These are phyloP conservation scores for Melanaphis sacchari DNA, from an alignment of 1,140 invertebrate species.

Conservation along the genomic window DNA sequence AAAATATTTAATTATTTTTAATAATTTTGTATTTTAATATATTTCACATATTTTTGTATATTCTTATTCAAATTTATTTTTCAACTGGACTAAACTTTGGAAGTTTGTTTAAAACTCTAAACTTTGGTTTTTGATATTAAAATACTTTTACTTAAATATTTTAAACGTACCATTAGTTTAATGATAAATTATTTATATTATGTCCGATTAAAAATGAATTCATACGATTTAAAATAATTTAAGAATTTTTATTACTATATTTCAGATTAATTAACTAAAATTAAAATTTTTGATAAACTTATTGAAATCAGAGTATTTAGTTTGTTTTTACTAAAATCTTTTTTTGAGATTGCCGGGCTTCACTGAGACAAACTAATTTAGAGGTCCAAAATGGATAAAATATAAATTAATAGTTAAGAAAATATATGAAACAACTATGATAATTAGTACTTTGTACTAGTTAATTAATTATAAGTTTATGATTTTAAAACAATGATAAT, in stretches of 20 bases:
- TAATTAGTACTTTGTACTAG: neutral
- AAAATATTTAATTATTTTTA: neutral
- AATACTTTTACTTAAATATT: constrained; percentile 31
- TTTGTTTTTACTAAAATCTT: neutral
- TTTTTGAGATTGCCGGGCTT: too few species aligned
- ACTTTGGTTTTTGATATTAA: neutral
- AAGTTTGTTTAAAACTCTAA: neutral
- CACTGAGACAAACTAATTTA: too few species aligned
- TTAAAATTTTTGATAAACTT: neutral
- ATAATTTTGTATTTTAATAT: neutral
- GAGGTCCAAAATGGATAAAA: too few species aligned
- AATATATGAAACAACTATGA: neutral
- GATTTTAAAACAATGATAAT: neutral
- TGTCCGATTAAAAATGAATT: neutral
- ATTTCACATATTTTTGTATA: neutral
- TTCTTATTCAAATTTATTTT: constrained; percentile 4
- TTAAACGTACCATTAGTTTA: neutral
- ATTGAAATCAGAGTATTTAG: neutral
- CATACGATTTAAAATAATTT: neutral
- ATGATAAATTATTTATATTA: neutral
- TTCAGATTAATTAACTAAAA: neutral
- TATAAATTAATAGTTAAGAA: neutral
- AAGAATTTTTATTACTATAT: neutral
- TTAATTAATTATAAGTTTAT: neutral
- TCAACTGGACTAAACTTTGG: neutral